Percentiles rank a stretch among this genome's conserved stretches.
Evolutionary conservation across 2,113 vertebrate genomes (phyloP).

Genomic region (Felis chaus): DNA sequence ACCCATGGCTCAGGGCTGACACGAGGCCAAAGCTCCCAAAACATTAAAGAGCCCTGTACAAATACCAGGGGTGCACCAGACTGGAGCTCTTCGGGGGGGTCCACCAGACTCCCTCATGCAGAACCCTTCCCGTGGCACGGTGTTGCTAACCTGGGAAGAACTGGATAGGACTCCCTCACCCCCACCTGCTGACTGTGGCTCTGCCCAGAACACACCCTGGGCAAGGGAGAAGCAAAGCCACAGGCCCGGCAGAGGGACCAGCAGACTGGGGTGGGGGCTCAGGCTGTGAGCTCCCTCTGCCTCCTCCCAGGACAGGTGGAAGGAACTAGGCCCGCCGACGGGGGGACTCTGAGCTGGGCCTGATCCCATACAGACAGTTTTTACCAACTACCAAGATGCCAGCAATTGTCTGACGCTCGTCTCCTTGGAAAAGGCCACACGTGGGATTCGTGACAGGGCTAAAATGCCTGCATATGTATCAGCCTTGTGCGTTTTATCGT

Average conservation of each 20-base stretch:
- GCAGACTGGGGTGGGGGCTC: no score
- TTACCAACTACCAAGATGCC: background rate
- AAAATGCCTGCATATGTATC: fast-evolving
- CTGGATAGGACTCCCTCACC: no score
- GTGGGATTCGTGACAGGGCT: fast-evolving
- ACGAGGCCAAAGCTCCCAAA: background rate
- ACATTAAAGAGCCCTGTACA: background rate
- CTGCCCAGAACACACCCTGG: background rate
- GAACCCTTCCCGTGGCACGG: background rate
- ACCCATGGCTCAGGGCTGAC: background rate
- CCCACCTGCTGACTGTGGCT: background rate
- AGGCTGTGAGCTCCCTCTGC: background rate
- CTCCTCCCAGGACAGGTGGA: background rate
- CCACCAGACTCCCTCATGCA: background rate
- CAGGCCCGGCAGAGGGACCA: background rate
- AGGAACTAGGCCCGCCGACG: fast-evolving
- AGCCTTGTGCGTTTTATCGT: background rate
- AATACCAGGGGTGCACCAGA: background rate
- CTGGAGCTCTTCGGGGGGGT: background rate
- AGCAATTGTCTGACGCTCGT: background rate
- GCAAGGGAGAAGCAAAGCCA: background rate
- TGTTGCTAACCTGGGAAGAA: background rate
- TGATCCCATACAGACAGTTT: no score
- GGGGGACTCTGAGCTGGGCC: background rate
- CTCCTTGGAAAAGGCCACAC: background rate